Evolutionary conservation across 2,113 vertebrate genomes (phyloP).

Genomic region (Ophthalmotilapia sp.): DNA sequence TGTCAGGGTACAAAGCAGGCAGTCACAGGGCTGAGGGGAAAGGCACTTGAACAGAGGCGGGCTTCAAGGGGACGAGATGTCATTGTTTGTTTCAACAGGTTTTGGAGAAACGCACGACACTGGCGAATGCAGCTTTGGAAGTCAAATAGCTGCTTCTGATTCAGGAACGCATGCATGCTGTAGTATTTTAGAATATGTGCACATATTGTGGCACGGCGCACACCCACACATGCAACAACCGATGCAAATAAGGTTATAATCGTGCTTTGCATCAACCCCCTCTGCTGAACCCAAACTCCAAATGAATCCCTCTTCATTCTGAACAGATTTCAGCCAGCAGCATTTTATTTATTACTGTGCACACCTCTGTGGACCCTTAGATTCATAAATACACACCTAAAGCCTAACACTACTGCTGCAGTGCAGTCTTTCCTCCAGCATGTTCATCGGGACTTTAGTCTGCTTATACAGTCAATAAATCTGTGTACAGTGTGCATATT

Average conservation of each 20-base stretch:
- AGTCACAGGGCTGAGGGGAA: slow-evolving; percentile 43
- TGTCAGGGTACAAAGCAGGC: slow-evolving; percentile 59
- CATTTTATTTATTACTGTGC: slow-evolving; percentile 31
- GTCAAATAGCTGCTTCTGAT: slow-evolving; percentile 31
- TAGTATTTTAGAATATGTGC: not conserved
- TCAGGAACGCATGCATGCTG: not conserved
- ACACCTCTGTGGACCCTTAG: not conserved
- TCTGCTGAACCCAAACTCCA: not conserved
- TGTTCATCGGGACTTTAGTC: not conserved
- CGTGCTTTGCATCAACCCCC: not conserved
- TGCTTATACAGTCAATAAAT: not conserved
- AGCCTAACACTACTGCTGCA: not conserved
- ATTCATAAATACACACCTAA: not conserved
- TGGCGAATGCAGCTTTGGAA: slow-evolving; percentile 21
- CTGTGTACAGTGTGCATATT: not conserved
- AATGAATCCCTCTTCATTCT: not conserved
- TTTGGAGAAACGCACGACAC: slow-evolving; percentile 34
- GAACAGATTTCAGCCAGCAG: slow-evolving; percentile 7
- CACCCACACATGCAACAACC: not conserved
- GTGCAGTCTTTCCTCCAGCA: not conserved
- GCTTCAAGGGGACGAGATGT: slow-evolving; percentile 45
- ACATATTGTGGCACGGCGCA: not conserved
- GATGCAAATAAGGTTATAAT: not conserved
- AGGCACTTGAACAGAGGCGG: slow-evolving; percentile 44
- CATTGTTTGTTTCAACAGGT: slow-evolving; percentile 43